Conservation (phyloP, 2,797 vertebrate species). For the Anolis apletophallus region DNA sequence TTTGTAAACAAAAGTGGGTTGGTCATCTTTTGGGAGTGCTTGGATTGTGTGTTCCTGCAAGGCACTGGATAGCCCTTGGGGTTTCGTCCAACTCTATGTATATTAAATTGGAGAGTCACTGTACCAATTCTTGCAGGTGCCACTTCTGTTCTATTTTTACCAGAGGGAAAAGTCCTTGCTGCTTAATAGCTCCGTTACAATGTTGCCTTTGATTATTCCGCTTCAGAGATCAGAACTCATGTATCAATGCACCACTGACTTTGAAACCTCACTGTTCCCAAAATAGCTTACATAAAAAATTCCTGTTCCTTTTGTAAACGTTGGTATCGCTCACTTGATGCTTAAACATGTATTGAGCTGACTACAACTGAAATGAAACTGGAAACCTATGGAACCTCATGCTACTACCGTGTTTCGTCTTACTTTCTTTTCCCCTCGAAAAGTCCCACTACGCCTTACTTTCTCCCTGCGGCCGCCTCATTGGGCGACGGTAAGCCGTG, state of each 20-base stretch:
- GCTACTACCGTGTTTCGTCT: too few relatives aligned
- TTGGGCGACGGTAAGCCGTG: too few relatives aligned
- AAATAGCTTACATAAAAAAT: constrained; percentile 19
- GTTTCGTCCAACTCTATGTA: background rate
- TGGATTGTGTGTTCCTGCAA: too few relatives aligned
- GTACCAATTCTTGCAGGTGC: background rate
- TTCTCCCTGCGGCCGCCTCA: too few relatives aligned
- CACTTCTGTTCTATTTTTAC: background rate
- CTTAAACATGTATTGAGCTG: background rate
- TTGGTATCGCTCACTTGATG: background rate
- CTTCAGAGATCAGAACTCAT: constrained; percentile 21
- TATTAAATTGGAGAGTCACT: background rate
- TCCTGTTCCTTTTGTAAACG: background rate
- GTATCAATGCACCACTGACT: constrained; percentile 20
- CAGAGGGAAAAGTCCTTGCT: too few relatives aligned
- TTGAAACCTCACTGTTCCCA: constrained; percentile 16
- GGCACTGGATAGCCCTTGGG: too few relatives aligned
- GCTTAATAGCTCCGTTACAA: background rate
- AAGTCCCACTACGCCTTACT: too few relatives aligned
- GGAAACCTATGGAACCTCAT: background rate
- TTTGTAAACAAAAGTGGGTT: too few relatives aligned
- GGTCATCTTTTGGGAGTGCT: too few relatives aligned
- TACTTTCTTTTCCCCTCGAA: too few relatives aligned
- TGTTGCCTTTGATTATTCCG: constrained; percentile 23
- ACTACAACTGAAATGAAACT: background rate